Evolutionary conservation across 2,797 vertebrate species (phyloP).

Genomic region (Yasuhikotakia modesta): DNA sequence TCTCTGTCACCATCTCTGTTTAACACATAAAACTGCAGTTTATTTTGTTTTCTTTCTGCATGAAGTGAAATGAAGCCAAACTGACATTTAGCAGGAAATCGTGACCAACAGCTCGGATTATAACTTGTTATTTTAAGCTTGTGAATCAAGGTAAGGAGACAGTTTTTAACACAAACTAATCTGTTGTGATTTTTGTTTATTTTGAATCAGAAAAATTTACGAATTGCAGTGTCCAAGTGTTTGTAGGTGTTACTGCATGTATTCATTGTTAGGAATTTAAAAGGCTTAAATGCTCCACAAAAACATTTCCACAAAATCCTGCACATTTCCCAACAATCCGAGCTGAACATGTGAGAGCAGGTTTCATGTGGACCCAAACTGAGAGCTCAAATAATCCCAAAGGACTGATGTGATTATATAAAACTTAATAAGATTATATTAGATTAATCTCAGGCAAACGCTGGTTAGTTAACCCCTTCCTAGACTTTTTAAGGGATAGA

Average conservation of each 20-base stretch:
- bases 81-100: too few species aligned
- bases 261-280: not conserved
- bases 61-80: too few species aligned
- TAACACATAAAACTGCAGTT: too few species aligned
- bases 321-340: not conserved
- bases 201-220: too few species aligned
- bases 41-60: too few species aligned
- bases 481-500: not conserved
- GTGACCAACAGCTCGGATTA: too few species aligned
- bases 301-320: slow-evolving; percentile 3
- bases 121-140: too few species aligned
- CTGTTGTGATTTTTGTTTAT: too few species aligned
- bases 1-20: too few species aligned
- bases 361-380: slow-evolving; percentile 26
- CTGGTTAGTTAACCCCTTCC: not conserved
- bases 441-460: slow-evolving; percentile 15
- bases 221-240: not conserved
- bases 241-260: not conserved
- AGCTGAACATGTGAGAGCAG: not conserved
- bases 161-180: too few species aligned
- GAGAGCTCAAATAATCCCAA: slow-evolving; percentile 29
- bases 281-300: not conserved
- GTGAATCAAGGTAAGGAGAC: too few species aligned
- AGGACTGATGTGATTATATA: slow-evolving; percentile 35
- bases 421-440: slow-evolving; percentile 36